phyloP scores from a whole-genome alignment of 2,797 vertebrate species.

The Squalus acanthias region DNA sequence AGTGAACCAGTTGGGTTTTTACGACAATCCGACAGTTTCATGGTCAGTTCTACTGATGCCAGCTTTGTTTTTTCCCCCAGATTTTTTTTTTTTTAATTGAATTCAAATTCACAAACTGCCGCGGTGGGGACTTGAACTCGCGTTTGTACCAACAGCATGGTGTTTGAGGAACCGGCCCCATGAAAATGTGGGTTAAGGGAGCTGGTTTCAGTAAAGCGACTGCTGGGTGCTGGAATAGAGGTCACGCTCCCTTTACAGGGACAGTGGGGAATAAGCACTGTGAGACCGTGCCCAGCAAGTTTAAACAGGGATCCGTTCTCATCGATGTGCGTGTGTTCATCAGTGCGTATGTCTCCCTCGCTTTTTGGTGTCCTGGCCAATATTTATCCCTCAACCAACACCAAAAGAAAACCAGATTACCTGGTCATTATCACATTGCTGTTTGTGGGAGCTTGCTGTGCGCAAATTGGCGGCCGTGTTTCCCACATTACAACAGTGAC shows the following conservation, averaged over 20 bases:
- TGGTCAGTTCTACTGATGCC: not conserved
- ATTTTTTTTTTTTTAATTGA: no score
- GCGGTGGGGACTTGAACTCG: not conserved
- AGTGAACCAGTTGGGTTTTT: no score
- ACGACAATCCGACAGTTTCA: no score
- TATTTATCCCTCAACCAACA: not conserved
- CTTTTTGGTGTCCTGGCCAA: not conserved
- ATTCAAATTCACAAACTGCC: not conserved
- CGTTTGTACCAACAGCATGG: not conserved
- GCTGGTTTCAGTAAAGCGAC: not conserved
- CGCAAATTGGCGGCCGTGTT: not conserved
- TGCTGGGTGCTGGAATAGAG: no score
- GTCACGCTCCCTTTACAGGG: not conserved
- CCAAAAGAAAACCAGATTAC: no score
- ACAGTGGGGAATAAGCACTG: not conserved
- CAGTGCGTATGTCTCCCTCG: not conserved
- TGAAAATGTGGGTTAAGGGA: not conserved
- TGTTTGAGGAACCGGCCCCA: not conserved
- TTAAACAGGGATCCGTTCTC: not conserved
- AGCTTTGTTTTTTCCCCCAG: no score
- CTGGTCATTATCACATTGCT: not conserved
- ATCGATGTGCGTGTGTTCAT: not conserved
- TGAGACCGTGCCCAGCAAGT: no score
- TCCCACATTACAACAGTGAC: not conserved
- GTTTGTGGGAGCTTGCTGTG: not conserved